Percentiles rank a stretch among this genome's conserved stretches.
Evolutionary conservation across 2,888 invertebrate genomes (phyloP).

Genomic region (Ectobius pallidus): DNA sequence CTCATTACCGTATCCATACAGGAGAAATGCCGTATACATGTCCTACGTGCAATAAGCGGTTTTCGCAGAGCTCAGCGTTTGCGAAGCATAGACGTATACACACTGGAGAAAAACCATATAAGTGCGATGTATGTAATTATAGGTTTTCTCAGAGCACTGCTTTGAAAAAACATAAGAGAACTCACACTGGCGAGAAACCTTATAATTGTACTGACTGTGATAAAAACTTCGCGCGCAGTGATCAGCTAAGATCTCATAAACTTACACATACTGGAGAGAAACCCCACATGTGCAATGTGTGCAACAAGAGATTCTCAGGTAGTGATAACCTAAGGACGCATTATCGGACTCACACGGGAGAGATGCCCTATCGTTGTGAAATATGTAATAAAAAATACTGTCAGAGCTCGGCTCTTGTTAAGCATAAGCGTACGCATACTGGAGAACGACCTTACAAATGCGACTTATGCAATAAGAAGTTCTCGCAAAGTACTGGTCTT

Average conservation of each 20-base stretch:
- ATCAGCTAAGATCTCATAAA: background rate
- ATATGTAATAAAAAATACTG: conserved; percentile 4
- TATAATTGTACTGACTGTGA: background rate
- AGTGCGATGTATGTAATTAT: conserved; percentile 1
- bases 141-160: background rate
- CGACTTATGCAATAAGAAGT: conserved; percentile 4
- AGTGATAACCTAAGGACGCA: conserved; percentile 14
- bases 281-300: conserved; percentile 7
- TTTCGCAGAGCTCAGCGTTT: background rate
- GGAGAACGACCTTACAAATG: conserved; percentile 22
- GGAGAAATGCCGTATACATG: conserved; percentile 8
- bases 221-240: background rate
- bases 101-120: conserved; percentile 1
- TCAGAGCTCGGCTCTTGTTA: background rate
- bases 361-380: background rate
- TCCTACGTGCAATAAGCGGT: background rate
- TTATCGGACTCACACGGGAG: conserved; percentile 16
- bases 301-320: conserved; percentile 5
- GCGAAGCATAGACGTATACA: background rate
- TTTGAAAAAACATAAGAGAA: background rate
- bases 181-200: background rate
- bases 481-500: background rate
- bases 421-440: conserved; percentile 10
- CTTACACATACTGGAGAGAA: conserved; percentile 24
- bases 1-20: conserved; percentile 9